These are phyloP conservation scores for Neria commutata DNA, from an alignment of 2,888 invertebrate genomes.

Conservation along the genomic window DNA sequence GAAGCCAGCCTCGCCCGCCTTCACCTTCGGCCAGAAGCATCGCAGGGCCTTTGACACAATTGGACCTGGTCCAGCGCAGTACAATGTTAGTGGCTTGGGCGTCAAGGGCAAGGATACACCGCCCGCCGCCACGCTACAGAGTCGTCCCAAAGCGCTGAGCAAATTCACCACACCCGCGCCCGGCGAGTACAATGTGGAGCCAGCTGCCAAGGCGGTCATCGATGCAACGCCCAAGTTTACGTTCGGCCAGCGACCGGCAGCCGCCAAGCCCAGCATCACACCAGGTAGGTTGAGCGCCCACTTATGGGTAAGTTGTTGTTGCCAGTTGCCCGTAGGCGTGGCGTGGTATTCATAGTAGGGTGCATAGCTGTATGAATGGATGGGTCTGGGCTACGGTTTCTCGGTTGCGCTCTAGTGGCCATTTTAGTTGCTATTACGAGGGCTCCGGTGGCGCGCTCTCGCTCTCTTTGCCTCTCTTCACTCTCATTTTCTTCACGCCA, in stretches of 20 bases:
- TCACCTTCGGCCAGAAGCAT: slow-evolving; percentile 75
- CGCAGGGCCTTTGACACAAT: slow-evolving; percentile 64
- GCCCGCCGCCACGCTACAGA: slow-evolving; percentile 79
- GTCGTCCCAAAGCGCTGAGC: slow-evolving; percentile 65
- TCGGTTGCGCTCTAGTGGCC: too few species aligned
- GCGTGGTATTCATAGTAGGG: background rate
- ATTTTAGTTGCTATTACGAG: too few species aligned
- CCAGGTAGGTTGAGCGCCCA: slow-evolving; percentile 67
- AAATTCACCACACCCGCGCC: slow-evolving; percentile 78
- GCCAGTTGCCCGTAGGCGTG: background rate
- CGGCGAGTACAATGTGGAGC: slow-evolving; percentile 85
- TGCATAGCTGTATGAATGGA: slow-evolving; percentile 19
- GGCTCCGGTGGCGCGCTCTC: too few species aligned
- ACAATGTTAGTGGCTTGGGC: slow-evolving; percentile 84
- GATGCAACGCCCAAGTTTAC: slow-evolving; percentile 72
- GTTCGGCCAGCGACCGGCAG: slow-evolving; percentile 73
- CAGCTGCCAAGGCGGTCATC: slow-evolving; percentile 65
- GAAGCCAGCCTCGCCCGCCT: slow-evolving; percentile 79
- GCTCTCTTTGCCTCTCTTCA: too few species aligned
- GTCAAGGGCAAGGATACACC: slow-evolving; percentile 81
- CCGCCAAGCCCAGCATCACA: slow-evolving; percentile 68
- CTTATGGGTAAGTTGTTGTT: background rate
- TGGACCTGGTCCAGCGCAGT: slow-evolving; percentile 90
- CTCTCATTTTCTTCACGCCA: too few species aligned
- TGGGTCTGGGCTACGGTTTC: too few species aligned